Percentiles rank a stretch among this genome's conserved stretches.
Conservation (phyloP, 2,113 vertebrate genomes). For the Chamaea fasciata region DNA sequence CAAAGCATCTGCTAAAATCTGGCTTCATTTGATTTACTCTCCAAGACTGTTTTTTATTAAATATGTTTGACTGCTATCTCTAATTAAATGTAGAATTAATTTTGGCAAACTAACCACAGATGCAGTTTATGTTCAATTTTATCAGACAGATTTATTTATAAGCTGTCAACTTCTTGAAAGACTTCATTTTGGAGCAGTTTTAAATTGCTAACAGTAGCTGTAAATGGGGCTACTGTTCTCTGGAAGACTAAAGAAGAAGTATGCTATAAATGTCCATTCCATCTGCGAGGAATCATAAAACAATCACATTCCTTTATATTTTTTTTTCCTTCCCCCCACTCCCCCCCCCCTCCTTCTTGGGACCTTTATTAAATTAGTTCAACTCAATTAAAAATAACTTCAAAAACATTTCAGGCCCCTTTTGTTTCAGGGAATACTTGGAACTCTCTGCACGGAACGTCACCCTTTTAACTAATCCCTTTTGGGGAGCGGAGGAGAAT, state of each 20-base stretch:
- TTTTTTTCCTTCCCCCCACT: slow-evolving; percentile 21
- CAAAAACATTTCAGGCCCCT: slow-evolving; percentile 82
- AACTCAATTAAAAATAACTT: slow-evolving; percentile 88
- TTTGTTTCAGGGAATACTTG: slow-evolving; percentile 90
- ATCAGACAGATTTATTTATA: slow-evolving; percentile 87
- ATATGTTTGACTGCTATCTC: slow-evolving; percentile 84
- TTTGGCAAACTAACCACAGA: slow-evolving; percentile 83
- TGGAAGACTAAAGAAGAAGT: slow-evolving; percentile 77
- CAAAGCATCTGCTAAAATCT: slow-evolving; percentile 70
- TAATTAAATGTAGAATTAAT: slow-evolving; percentile 85
- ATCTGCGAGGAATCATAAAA: slow-evolving; percentile 82
- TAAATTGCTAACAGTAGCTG: slow-evolving; percentile 83
- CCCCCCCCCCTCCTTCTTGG: slow-evolving; percentile 45
- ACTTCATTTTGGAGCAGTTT: slow-evolving; percentile 84
- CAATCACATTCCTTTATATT: slow-evolving; percentile 84
- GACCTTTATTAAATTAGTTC: slow-evolving; percentile 87
- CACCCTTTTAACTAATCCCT: slow-evolving; percentile 95
- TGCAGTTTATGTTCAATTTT: slow-evolving; percentile 83
- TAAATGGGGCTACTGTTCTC: slow-evolving; percentile 85
- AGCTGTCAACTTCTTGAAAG: slow-evolving; percentile 85
- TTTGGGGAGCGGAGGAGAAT: slow-evolving; percentile 92
- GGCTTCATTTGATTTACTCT: slow-evolving; percentile 80
- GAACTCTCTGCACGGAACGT: slow-evolving; percentile 93
- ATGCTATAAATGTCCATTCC: slow-evolving; percentile 82
- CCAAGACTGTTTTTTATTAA: slow-evolving; percentile 81